These are phyloP conservation scores for Eupelmus urozonus DNA, from an alignment of 2,888 invertebrate genomes.

Conservation along the genomic window DNA sequence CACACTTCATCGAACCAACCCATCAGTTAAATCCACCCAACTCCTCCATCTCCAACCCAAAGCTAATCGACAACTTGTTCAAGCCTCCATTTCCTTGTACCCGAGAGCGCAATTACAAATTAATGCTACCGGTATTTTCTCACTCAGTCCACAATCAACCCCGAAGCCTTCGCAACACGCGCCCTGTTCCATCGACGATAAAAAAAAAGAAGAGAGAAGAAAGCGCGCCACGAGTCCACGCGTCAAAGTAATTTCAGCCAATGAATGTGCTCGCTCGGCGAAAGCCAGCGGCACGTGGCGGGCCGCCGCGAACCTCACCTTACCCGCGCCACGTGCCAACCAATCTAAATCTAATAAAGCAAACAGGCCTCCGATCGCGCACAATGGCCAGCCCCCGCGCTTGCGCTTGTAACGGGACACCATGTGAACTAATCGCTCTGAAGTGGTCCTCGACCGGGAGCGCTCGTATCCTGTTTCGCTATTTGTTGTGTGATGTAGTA, in stretches of 20 bases:
- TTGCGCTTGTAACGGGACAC: conserved; percentile 71
- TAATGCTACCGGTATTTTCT: conserved; percentile 50
- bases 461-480: conserved; percentile 69
- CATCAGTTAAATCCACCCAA: no score
- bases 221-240: conserved; percentile 47
- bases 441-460: conserved; percentile 68
- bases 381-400: conserved; percentile 65
- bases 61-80: no score
- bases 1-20: no score
- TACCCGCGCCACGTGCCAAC: conserved; percentile 67
- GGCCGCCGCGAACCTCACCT: neutral
- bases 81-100: conserved; percentile 38
- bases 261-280: neutral
- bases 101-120: conserved; percentile 55
- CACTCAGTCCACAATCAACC: neutral
- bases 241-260: conserved; percentile 52
- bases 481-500: conserved; percentile 65
- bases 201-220: conserved; percentile 15
- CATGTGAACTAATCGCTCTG: conserved; percentile 76
- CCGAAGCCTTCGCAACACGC: neutral
- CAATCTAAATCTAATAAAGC: conserved; percentile 77
- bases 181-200: neutral
- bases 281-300: conserved; percentile 50
- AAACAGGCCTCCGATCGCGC: conserved; percentile 72
- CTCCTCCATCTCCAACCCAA: no score